Evolutionary conservation across 1,140 invertebrate species (phyloP), one percentile per base, ranked within the genome.

Genomic region (Brachionus koreanus): DNA sequence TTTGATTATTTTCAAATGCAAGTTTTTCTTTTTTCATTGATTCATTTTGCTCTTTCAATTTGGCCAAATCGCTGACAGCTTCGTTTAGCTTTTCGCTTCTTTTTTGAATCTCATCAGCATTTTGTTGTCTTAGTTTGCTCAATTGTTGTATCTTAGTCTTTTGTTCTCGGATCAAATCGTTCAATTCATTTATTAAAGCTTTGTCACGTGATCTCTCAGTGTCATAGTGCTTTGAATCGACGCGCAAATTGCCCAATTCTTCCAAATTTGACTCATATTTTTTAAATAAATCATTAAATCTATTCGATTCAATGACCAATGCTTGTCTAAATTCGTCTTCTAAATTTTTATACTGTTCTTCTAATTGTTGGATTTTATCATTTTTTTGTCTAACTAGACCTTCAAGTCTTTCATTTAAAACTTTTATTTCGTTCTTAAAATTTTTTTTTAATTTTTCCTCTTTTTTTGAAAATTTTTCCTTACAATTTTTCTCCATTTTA

Each of bases 91-190:
- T 79, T 61, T 61, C 52, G 42, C 25, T 61, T 29, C 49, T 33
- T 37, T 65, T 79, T 13, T 79, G 49, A 61, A 79, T 29, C 5
- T 79, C 49, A 16, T 79, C 52, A 13, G 76, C 3, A 16, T n/a
- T 63, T 35, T 79, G 46, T 61, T 63, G 52, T 12, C 76, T 35
- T 13, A 35, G 13, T 42, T 79, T 79, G 37, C 5, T 79, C 76
- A 79, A 79, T 37, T 25, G 37, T 13, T 79, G 52, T 5, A 79
- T 61, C 7, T 46, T 49, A 12, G 46, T 39, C 42, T 79, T 79
- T 79, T 79, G 76, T 12, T 79, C 76, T 19, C 42, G 35, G n/a
- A 79, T 79, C 33, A 79, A 65, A 19, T 63, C 76, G 43, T 79
- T 79, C 42, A 79, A 29, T 46, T 79, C 76, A 7, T 79, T 79